Evolutionary conservation across 2,888 invertebrate species (phyloP), one percentile per base, ranked within the genome.

Genomic region (Psococerastis gibbosa): DNA sequence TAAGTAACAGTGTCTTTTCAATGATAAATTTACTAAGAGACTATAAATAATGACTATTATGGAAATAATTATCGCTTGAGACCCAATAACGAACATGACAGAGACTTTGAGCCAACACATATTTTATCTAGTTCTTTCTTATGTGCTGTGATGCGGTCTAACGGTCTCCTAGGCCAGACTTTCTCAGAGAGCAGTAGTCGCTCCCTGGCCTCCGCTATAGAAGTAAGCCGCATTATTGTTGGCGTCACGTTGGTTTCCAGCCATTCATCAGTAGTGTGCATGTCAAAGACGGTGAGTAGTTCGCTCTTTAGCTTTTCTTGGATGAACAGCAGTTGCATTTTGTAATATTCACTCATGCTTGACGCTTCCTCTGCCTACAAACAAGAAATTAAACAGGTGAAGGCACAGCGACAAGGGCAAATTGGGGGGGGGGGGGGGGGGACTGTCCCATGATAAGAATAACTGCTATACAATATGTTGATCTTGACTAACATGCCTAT

Each of bases 161-260:
- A 52, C 3, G 71, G 71, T 52, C 70, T 58, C 46, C 66, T 60
- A 2, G 69, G 68, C 71, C 71, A 72, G 16, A 59, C 53, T 38
- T 59, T 60, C 47, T 57, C 64, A 5, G 59, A 55, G 15, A 70
- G 53, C 45, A 71, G 56, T n/a, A n/a, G n/a, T 46, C 56, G 61
- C 45, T 67, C 60, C 45, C 60, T 62, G 16, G 60, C 60, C 15
- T 60, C 56, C 56, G 59, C 60, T 31, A 64, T 48, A 22, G 55
- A 50, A 43, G 56, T 58, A 15, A 66, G 50, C 48, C 60, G 60
- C 1, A 59, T 57, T 44, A 60, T 60, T 15, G 63, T 41, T 6
- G 67, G 66, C 3, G 50, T 51, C 2, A 65, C 49, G 46, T 59
- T 60, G 1, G 65, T 63, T 46, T 60, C 60, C 20, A 66, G 44